phyloP scores from a whole-genome alignment of 2,797 vertebrate genomes.

The Eutrigla gurnardus region DNA sequence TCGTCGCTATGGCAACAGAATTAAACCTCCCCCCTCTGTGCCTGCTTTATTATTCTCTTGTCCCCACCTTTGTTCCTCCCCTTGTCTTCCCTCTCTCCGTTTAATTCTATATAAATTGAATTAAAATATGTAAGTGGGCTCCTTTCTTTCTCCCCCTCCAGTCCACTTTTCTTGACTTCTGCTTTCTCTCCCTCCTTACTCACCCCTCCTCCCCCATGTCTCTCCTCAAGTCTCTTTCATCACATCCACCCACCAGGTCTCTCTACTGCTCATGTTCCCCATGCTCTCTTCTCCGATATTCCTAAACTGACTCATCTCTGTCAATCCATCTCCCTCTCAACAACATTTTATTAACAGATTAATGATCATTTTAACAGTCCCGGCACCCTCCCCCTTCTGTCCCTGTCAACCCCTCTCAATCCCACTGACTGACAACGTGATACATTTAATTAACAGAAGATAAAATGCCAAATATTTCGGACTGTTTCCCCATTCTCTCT shows the following conservation, averaged over 20 bases:
- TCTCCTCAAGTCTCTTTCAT: conserved; percentile 50
- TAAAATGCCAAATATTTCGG: conserved; percentile 38
- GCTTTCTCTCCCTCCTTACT: conserved; percentile 2
- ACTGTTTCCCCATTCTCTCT: conserved; percentile 34
- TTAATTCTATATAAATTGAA: conserved; percentile 44
- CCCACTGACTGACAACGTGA: conserved; percentile 48
- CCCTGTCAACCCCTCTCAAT: conserved; percentile 28
- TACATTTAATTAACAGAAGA: conserved; percentile 52
- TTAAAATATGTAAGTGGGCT: conserved; percentile 26
- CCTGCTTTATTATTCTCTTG: conserved; percentile 28
- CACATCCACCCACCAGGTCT: conserved; percentile 61
- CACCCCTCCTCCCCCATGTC: conserved; percentile 20
- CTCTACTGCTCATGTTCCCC: conserved; percentile 38
- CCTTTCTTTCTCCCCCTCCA: conserved; percentile 3
- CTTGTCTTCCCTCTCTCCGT: background rate
- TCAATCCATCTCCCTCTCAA: conserved; percentile 48
- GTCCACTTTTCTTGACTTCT: conserved; percentile 41
- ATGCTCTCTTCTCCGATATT: conserved; percentile 11
- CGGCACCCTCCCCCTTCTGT: background rate
- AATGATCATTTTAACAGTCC: conserved; percentile 41
- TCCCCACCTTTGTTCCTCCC: conserved; percentile 33
- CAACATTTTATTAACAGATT: conserved; percentile 50
- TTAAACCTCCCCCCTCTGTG: conserved; percentile 12
- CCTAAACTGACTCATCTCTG: conserved; percentile 18
- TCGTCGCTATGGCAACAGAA: conserved; percentile 50